Evolutionary conservation across 2,888 invertebrate species (phyloP), one percentile per base, ranked within the genome.

Genomic region (Smittia aterrima): DNA sequence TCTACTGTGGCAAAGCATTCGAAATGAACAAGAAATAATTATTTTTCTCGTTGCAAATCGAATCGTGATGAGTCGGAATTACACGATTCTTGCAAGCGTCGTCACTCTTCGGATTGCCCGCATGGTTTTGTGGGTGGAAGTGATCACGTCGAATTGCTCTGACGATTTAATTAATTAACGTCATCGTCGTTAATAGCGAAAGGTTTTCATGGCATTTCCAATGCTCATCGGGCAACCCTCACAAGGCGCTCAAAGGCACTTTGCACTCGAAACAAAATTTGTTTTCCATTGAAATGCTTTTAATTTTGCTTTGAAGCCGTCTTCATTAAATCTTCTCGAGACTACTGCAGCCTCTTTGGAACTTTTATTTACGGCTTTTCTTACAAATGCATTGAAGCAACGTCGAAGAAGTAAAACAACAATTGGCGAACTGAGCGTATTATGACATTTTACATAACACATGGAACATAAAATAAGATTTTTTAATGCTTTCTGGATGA

Each of bases 391-490:
- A 47, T 47, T 47, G 2, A 3, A n/a, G 16, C 47, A 47, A n/a
- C 11, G 47, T 47, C 47, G 47, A 47, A 47, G 47, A 47, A n/a
- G 47, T 9, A 38, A 47, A 47, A 47, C n/a, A 6, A 47, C 47
- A 47, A 47, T 47, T 47, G 38, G 32, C 38, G 38, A 18, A 66
- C 38, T 27, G 32, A 68, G 25, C 68, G 7, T 24, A 20, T 68
- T 68, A 68, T 68, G 68, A 68, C 68, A 68, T 68, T 68, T 68
- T 68, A 68, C 68, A 68, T 68, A 68, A 68, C 40, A 68, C 32
- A 47, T 47, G 47, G 11, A 47, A 47, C 47, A 47, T n/a, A 47
- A 47, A n/a, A 47, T 47, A n/a, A 47, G 47, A 47, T 47, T 47
- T 47, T 47, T 13, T 47, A 47, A 47, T 6, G 47, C 16, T 6